These are phyloP conservation scores for Eupsilia transversa DNA, from an alignment of 2,888 invertebrate species.

Conservation along the genomic window DNA sequence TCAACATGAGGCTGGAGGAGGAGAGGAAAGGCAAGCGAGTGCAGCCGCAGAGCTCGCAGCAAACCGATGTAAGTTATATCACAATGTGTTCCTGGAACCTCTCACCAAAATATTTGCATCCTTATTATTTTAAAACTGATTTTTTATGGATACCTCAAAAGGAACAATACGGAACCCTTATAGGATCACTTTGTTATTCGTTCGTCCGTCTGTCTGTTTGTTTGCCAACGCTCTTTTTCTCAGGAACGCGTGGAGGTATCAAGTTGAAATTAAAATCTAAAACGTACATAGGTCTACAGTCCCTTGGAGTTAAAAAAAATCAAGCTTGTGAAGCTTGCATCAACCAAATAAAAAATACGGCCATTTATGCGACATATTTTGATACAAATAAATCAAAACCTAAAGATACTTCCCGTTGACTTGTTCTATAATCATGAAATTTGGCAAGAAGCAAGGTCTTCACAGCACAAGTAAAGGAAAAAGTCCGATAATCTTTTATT, in stretches of 20 bases:
- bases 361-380: background rate
- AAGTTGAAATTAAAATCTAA: background rate
- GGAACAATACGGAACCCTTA: background rate
- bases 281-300: background rate
- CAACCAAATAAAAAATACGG: background rate
- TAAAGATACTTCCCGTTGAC: background rate
- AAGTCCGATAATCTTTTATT: background rate
- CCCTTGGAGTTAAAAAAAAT: background rate
- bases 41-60: slow-evolving; percentile 69
- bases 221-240: background rate
- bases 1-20: slow-evolving; percentile 84
- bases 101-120: background rate
- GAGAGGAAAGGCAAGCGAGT: slow-evolving; percentile 74
- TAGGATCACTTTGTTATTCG: background rate
- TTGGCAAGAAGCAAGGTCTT: background rate
- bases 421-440: background rate
- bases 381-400: background rate
- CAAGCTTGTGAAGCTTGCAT: too few relatives aligned
- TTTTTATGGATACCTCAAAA: background rate
- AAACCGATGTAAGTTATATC: slow-evolving; percentile 76
- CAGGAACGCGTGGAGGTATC: background rate
- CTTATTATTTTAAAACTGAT: background rate
- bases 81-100: background rate
- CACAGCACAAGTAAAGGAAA: background rate
- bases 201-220: background rate